Evolutionary conservation across 1,140 invertebrate genomes (phyloP), one percentile per base, ranked within the genome.

Genomic region (Antheraea pernyi): DNA sequence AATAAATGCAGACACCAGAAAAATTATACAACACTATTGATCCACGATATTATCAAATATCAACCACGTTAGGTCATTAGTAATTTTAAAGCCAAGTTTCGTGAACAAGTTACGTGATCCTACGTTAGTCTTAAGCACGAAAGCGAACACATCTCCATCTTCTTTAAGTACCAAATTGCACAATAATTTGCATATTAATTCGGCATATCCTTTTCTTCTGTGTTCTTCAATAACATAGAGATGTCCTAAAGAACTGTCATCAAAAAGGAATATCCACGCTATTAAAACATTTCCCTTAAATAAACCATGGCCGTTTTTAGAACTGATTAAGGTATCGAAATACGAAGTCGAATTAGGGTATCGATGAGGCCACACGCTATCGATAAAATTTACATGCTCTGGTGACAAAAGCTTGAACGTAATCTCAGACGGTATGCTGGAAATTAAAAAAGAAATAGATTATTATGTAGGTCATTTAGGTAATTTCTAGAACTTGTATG

Each of bases 201-300:
- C 77, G 4, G 72, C 81, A 53, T 80, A 83, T 0, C 83, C 81
- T 68, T 76, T 83, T 53, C 71, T 75, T 67, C 81, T 78, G 22
- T 80, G 70, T 16, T 76, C 36, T 53, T 80, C 72, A 65, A 77
- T 18, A 16, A 73, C 77, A 39, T 74, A 82, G 13, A 83, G 53
- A 53, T 83, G 79, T 2, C 68, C 66, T 2, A 85, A 61, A 16
- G 71, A 65, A 8, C 83, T 79, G 10, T 72, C 72, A 65, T 81
- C 81, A 42, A 74, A 79, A n/a, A 80, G 67, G 36, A 80, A 77
- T 7, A 77, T 72, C 75, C 79, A 82, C 4, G 73, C 69, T n/a
- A 81, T 42, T 59, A 81, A 60, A 61, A 71, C 53, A 11, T 76
- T 30, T 36, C 77, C 65, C 0, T 69, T 22, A 62, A 74, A 84